phyloP scores from a whole-genome alignment of 2,888 invertebrate genomes.

The Spisula subtruncata region DNA sequence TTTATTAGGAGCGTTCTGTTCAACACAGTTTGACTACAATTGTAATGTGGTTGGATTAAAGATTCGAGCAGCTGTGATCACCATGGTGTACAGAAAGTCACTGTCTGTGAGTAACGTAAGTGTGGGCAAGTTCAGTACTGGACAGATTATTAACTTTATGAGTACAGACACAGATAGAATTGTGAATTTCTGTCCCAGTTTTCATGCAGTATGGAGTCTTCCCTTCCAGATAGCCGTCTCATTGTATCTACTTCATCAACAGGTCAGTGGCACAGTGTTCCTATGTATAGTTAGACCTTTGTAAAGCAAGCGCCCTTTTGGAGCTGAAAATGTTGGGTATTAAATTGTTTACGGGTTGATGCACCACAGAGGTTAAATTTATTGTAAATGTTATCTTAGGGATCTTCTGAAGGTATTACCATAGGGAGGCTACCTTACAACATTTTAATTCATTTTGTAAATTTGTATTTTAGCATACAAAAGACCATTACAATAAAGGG shows the following conservation, averaged over 20 bases:
- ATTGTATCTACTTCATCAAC: conserved; percentile 80
- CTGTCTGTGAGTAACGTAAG: conserved; percentile 88
- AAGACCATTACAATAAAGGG: too few relatives aligned
- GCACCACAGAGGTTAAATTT: too few relatives aligned
- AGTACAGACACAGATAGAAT: conserved; percentile 98
- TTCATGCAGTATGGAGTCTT: conserved; percentile 98
- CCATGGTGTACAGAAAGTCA: conserved; percentile 93
- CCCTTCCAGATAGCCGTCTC: conserved; percentile 91
- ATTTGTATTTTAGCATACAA: too few relatives aligned
- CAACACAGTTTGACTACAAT: conserved; percentile 96
- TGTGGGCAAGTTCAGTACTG: conserved; percentile 89
- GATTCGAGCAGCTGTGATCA: conserved; percentile 95
- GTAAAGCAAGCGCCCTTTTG: too few relatives aligned
- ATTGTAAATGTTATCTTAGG: too few relatives aligned
- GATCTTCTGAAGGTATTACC: too few relatives aligned
- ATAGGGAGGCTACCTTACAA: too few relatives aligned
- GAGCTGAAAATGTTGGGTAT: too few relatives aligned
- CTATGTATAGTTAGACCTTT: too few relatives aligned
- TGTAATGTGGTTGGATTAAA: conserved; percentile 93
- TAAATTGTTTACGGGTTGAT: too few relatives aligned
- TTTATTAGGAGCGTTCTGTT: conserved; percentile 93
- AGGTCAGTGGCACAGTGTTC: conserved; percentile 69
- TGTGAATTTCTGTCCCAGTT: conserved; percentile 97
- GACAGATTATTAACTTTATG: conserved; percentile 98
- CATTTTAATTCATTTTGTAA: too few relatives aligned